These are phyloP conservation scores for Marcusenius ussheri DNA, from an alignment of 2,113 vertebrate genomes.

Conservation along the genomic window DNA sequence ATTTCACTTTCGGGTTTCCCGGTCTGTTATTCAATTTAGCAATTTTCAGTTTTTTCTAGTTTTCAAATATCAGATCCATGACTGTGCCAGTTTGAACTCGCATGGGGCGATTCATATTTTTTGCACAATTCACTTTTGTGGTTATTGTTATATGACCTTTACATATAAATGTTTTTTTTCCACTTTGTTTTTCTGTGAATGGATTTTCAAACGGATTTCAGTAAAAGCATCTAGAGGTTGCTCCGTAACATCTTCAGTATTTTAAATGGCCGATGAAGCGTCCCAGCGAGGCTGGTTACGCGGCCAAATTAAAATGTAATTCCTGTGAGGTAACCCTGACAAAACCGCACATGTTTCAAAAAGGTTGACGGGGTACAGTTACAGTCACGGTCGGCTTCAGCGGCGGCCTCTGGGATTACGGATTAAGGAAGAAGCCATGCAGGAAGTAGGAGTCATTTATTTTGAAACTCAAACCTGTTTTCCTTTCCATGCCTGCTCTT, in stretches of 20 bases:
- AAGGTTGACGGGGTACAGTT: neutral
- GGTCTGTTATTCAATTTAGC: neutral
- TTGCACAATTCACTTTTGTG: neutral
- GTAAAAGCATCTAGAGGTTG: neutral
- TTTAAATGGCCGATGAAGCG: neutral
- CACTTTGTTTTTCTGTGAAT: neutral
- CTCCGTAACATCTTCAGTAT: neutral
- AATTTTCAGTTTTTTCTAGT: neutral
- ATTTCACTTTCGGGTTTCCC: neutral
- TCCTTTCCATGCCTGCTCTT: neutral
- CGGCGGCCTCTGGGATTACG: neutral
- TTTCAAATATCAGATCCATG: neutral
- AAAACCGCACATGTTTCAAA: neutral
- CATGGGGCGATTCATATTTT: neutral
- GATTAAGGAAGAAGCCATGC: neutral
- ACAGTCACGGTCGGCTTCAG: neutral
- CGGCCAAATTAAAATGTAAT: neutral
- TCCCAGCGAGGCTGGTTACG: too few species aligned
- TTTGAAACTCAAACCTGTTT: neutral
- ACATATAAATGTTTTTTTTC: neutral
- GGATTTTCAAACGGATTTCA: neutral
- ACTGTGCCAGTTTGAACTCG: neutral
- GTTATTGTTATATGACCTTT: neutral
- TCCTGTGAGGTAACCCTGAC: neutral
- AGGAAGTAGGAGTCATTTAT: neutral